These are phyloP conservation scores for Blennius ocellaris DNA, from an alignment of 2,113 vertebrate species.

Conservation along the genomic window DNA sequence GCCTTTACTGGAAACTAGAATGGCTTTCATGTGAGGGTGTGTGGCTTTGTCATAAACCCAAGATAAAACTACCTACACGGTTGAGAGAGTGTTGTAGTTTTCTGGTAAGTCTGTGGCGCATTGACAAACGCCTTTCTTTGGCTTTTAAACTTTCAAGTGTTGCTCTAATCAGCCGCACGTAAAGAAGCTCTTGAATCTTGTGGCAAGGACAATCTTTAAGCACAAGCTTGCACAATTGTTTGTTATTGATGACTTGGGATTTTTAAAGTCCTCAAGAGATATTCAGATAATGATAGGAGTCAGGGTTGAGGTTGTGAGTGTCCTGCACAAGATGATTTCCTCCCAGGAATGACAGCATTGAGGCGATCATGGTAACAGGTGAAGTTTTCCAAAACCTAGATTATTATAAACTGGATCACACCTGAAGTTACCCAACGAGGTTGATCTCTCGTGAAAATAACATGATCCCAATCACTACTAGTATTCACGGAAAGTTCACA, in stretches of 20 bases:
- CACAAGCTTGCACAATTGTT: not conserved
- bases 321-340: no score
- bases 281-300: no score
- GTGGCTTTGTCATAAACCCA: not conserved
- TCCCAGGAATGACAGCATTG: no score
- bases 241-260: not conserved
- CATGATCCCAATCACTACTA: not conserved
- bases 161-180: not conserved
- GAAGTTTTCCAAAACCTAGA: no score
- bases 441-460: not conserved
- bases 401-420: no score
- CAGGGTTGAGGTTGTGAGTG: no score
- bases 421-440: no score
- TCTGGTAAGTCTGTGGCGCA: slow-evolving; percentile 15
- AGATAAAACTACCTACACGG: slow-evolving; percentile 10
- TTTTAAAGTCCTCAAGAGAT: slow-evolving; percentile 3
- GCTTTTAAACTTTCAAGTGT: slow-evolving; percentile 19
- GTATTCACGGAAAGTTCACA: not conserved
- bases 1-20: slow-evolving; percentile 21
- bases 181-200: not conserved
- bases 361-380: no score
- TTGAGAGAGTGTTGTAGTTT: slow-evolving; percentile 18
- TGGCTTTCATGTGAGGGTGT: slow-evolving; percentile 25
- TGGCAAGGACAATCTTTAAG: not conserved
- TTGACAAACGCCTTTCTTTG: not conserved